phyloP scores from a whole-genome alignment of 1,140 invertebrate species.

The Drosophila melanogaster region Release_6_plus_ISO1_MT NT_033779.5:12634001-12634500 shows the following conservation, averaged over 20 bases:
- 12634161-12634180: slow-evolving; percentile 83
- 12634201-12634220: slow-evolving; percentile 82
- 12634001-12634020: slow-evolving; percentile 56
- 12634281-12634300: neutral
- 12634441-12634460: slow-evolving; percentile 30
- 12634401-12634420: slow-evolving; percentile 55
- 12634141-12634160: slow-evolving; percentile 63
- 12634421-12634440: slow-evolving; percentile 7
- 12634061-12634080: slow-evolving; percentile 78
- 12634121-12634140: slow-evolving; percentile 70
- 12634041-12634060: slow-evolving; percentile 84
- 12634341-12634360: slow-evolving; percentile 84
- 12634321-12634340: slow-evolving; percentile 83
- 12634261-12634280: neutral
- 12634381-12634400: slow-evolving; percentile 58
- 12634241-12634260: slow-evolving; percentile 67
- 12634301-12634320: slow-evolving; percentile 65
- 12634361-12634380: slow-evolving; percentile 48
- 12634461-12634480: slow-evolving; percentile 41
- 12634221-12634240: slow-evolving; percentile 84
- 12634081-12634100: slow-evolving; percentile 52
- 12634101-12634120: slow-evolving; percentile 56
- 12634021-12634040: slow-evolving; percentile 73
- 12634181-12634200: slow-evolving; percentile 83
- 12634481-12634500: slow-evolving; percentile 40